Base-by-base conservation (phyloP, 2,888 invertebrate species). In the Poecilobothrus nobilitatus region DNA sequence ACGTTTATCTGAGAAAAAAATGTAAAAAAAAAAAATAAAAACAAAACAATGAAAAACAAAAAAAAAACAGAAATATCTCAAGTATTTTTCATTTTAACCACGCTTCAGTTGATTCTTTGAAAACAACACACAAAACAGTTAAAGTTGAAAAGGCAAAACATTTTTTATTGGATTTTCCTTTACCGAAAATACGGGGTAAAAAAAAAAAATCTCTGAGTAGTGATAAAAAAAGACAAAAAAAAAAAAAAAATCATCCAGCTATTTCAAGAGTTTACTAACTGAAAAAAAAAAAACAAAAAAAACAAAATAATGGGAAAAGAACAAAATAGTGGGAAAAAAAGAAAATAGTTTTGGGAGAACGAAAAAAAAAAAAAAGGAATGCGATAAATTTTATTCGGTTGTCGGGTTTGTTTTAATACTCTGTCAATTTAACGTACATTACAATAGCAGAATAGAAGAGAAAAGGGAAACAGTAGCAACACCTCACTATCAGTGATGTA, bases 11-110 rank as follows among this genome's bases (percentile, higher is more conserved):
- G 15, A 41, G 15, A 41, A 41, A 41, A 41, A 41, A 12, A 41
- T n/a, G n/a, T n/a, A 41, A 41, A 41, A 41, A 41, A 41, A 12
- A 41, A 18, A 53, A 53, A 53, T 18, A n/a, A 53, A 53, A 53
- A 53, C 12, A 15, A 44, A 44, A 15, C 9, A 18, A 53, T 12
- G 7, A 53, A 2, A 53, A 18, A 18, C 2, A 53, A 53, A 53
- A 2, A 53, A 18, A 18, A 18, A 53, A 53, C 6, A 53, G n/a
- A 53, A 53, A 18, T 18, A 53, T 53, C 53, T 53, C 15, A 53
- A 53, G 53, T 53, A 53, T 53, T 53, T 53, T 53, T 53, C 53
- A 53, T 53, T 53, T 53, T 53, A 53, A 53, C 53, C 53, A 53
- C 53, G 53, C 53, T 53, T 53, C 53, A 53, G 53, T 53, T 53